Percentiles rank a stretch among this genome's conserved stretches.
phyloP scores from a whole-genome alignment of 2,797 vertebrate species.

The Cossypha niveicapilla region DNA sequence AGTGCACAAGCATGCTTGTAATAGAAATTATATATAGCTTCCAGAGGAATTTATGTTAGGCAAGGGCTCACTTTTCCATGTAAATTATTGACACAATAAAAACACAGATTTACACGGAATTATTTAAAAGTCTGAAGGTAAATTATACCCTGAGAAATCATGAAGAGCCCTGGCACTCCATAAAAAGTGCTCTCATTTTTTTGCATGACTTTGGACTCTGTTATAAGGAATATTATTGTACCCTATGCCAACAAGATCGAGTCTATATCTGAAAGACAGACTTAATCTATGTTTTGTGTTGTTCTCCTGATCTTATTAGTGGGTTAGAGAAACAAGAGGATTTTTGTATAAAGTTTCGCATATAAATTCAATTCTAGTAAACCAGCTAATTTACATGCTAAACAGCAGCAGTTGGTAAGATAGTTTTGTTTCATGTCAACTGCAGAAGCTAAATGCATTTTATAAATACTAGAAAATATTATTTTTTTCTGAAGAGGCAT shows the following conservation, averaged over 20 bases:
- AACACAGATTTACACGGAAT: not conserved
- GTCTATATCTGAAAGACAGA: constrained; percentile 19
- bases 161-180: not conserved
- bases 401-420: not conserved
- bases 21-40: not conserved
- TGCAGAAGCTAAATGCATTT: constrained; percentile 16
- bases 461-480: not conserved
- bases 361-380: constrained; percentile 40
- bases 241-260: not conserved
- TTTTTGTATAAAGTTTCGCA: constrained; percentile 45
- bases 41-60: not conserved
- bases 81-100: not conserved
- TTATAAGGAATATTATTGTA: not conserved
- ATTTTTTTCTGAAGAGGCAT: not conserved
- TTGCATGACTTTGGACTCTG: not conserved
- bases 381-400: constrained; percentile 43
- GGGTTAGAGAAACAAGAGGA: constrained; percentile 50
- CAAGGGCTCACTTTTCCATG: not conserved
- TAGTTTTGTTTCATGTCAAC: not conserved
- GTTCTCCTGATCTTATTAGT: constrained; percentile 56
- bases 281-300: constrained; percentile 57
- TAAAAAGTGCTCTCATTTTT: not conserved
- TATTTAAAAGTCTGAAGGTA: not conserved
- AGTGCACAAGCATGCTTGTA: not conserved
- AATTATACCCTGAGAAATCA: constrained; percentile 3